A percentile compares a stretch with the other conserved stretches of the same genome.
Evolutionary conservation across 2,888 invertebrate genomes (phyloP).

Genomic region (Dioctria linearis): DNA sequence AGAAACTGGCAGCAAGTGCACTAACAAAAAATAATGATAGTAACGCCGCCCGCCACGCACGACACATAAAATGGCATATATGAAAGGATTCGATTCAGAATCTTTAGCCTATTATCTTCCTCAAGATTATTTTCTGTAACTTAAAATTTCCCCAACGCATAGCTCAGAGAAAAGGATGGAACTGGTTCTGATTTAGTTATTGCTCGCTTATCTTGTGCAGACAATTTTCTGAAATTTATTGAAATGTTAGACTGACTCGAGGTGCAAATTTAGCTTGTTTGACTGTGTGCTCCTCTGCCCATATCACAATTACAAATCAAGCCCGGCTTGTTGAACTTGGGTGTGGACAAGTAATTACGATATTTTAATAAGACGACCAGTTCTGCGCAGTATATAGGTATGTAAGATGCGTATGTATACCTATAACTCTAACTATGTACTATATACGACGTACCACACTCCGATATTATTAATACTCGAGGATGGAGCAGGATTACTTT

Average conservation of each 20-base stretch:
- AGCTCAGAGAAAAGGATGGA: conserved; percentile 5
- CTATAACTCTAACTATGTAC: too few relatives aligned
- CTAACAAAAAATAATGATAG: too few relatives aligned
- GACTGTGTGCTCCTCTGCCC: conserved; percentile 14
- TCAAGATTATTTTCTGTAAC: too few relatives aligned
- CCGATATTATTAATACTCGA: conserved; percentile 35
- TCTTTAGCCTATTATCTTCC: too few relatives aligned
- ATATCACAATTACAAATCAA: conserved; percentile 49
- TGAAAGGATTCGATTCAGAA: background rate
- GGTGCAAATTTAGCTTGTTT: conserved; percentile 25
- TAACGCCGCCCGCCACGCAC: too few relatives aligned
- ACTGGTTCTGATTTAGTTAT: conserved; percentile 45
- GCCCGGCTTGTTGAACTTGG: conserved; percentile 34
- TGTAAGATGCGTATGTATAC: too few relatives aligned
- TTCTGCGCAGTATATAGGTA: background rate
- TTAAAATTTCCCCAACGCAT: background rate
- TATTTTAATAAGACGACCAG: conserved; percentile 36
- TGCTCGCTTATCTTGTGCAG: conserved; percentile 39
- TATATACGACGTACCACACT: background rate
- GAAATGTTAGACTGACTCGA: conserved; percentile 46
- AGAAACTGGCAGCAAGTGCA: too few relatives aligned
- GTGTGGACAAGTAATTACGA: conserved; percentile 50
- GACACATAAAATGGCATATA: background rate
- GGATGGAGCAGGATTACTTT: conserved; percentile 39
- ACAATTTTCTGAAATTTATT: conserved; percentile 46